A percentile compares a stretch with the other conserved stretches of the same genome.
Conservation (phyloP, 2,888 invertebrate species). For the Pollenia amentaria region DNA sequence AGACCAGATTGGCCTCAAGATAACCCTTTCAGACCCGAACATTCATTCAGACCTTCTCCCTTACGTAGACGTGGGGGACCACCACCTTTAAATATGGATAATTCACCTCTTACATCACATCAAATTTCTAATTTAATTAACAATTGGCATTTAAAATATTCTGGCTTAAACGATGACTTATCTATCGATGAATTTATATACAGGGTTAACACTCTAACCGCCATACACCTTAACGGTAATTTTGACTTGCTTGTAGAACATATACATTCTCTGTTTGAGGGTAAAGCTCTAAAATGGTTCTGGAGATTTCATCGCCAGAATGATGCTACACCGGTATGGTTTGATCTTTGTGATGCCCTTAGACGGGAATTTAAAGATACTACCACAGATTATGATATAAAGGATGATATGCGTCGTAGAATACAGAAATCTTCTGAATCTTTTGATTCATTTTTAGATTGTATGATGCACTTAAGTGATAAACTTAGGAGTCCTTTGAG, state of each 20-base stretch:
- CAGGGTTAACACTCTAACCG: slow-evolving; percentile 44
- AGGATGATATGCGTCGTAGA: too few relatives aligned
- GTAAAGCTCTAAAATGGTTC: slow-evolving; percentile 54
- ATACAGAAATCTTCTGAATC: slow-evolving; percentile 2
- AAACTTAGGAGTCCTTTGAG: not conserved
- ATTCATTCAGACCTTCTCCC: too few relatives aligned
- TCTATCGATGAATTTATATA: slow-evolving; percentile 55
- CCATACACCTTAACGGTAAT: slow-evolving; percentile 34
- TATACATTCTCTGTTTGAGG: slow-evolving; percentile 43
- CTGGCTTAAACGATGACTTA: slow-evolving; percentile 6
- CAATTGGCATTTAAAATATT: slow-evolving; percentile 47
- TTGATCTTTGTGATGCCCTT: slow-evolving; percentile 19
- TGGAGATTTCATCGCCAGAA: slow-evolving; percentile 49
- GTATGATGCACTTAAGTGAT: slow-evolving; percentile 5
- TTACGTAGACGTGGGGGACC: not conserved
- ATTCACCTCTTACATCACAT: not conserved
- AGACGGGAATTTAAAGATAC: slow-evolving; percentile 41
- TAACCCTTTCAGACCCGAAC: too few relatives aligned
- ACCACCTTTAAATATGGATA: not conserved
- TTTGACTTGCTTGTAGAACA: slow-evolving; percentile 36
- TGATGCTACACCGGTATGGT: not conserved
- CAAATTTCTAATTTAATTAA: slow-evolving; percentile 22
- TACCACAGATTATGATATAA: slow-evolving; percentile 17
- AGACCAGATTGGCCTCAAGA: slow-evolving; percentile 6
- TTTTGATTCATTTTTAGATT: not conserved